Percentiles rank a stretch among this genome's conserved stretches.
These are phyloP conservation scores for Gadus macrocephalus DNA, from an alignment of 2,113 vertebrate species.

Conservation along the genomic window DNA sequence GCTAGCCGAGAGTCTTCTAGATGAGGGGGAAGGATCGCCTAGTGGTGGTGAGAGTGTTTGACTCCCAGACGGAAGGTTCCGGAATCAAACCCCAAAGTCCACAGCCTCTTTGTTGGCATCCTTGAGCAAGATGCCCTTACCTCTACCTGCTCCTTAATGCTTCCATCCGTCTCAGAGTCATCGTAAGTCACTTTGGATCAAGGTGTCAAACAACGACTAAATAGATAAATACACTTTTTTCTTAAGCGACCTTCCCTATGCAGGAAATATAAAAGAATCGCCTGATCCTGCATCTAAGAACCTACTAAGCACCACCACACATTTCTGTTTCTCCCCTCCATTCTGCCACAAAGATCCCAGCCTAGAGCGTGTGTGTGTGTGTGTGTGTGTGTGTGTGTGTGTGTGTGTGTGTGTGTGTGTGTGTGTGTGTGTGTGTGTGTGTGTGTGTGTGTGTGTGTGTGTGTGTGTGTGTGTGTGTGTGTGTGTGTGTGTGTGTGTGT, in stretches of 20 bases:
- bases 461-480: background rate
- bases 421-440: slow-evolving; percentile 3
- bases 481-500: slow-evolving; percentile 20
- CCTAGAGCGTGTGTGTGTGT: slow-evolving; percentile 7
- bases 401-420: slow-evolving; percentile 32
- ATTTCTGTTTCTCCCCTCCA: slow-evolving; percentile 3
- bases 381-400: slow-evolving; percentile 9
- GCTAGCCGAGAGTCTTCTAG: background rate
- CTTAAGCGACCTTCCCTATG: too few species aligned
- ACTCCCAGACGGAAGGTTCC: too few species aligned
- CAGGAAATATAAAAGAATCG: background rate
- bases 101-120: too few species aligned
- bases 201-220: background rate
- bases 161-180: background rate
- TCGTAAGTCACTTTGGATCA: background rate
- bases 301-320: background rate
- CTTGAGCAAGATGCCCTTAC: too few species aligned
- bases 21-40: background rate
- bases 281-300: slow-evolving; percentile 5
- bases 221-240: too few species aligned
- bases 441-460: slow-evolving; percentile 32
- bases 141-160: too few species aligned
- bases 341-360: background rate
- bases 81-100: too few species aligned
- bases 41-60: too few species aligned